Evolutionary conservation across 2,113 vertebrate genomes (phyloP).

Genomic region (Crotalus viridis): DNA sequence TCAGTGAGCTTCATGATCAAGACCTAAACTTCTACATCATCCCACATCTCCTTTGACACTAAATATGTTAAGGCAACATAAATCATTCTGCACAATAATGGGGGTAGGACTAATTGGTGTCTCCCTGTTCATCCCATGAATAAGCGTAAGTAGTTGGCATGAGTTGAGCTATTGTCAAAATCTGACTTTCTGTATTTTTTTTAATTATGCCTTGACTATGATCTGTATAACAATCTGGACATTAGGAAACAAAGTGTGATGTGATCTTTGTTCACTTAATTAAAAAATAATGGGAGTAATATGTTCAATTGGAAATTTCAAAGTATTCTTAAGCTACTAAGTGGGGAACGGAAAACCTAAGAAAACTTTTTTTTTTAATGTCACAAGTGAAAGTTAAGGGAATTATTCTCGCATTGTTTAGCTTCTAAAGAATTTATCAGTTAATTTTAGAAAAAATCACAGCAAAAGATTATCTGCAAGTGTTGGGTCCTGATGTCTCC

Average conservation of each 20-base stretch:
- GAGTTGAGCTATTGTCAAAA: not conserved
- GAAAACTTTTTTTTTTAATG: conserved; percentile 7
- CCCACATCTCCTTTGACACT: not conserved
- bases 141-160: not conserved
- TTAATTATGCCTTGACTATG: not conserved
- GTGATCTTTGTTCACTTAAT: not conserved
- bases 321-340: not conserved
- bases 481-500: conserved; percentile 16
- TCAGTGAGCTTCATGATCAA: not conserved
- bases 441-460: not conserved
- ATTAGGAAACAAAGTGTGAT: not conserved
- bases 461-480: conserved; percentile 16
- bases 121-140: not conserved
- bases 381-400: not conserved
- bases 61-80: not conserved
- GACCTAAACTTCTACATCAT: not conserved
- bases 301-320: not conserved
- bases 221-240: not conserved
- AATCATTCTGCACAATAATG: too few species aligned
- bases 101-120: not conserved
- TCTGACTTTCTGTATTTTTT: not conserved
- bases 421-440: conserved; percentile 34
- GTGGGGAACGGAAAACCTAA: not conserved
- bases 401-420: conserved; percentile 10
- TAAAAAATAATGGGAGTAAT: not conserved